Conservation (phyloP, 2,888 invertebrate species). For the Anagyrus pseudococci region DNA sequence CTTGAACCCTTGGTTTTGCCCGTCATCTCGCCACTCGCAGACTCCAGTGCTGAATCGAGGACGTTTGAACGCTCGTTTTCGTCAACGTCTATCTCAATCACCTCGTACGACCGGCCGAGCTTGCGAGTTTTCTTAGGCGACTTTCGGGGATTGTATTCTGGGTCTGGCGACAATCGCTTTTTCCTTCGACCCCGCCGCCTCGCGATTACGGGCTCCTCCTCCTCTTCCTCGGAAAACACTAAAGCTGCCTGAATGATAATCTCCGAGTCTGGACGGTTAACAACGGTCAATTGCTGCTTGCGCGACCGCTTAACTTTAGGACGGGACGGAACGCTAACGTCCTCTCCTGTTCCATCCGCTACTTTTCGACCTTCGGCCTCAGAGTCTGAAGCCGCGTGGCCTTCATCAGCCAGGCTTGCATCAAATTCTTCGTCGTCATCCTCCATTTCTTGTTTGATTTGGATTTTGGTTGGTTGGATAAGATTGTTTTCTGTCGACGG, state of each 20-base stretch:
- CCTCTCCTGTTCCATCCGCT: neutral
- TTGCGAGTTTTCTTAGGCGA: conserved; percentile 43
- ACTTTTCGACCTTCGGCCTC: no score
- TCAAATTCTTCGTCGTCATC: conserved; percentile 22
- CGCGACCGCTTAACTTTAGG: conserved; percentile 53
- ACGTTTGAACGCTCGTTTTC: conserved; percentile 39
- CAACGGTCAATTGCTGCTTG: conserved; percentile 57
- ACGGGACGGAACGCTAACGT: neutral
- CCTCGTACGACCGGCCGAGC: conserved; percentile 48
- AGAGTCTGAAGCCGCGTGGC: conserved; percentile 12
- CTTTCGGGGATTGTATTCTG: conserved; percentile 47
- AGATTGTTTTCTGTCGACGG: neutral
- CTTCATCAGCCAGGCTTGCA: conserved; percentile 19
- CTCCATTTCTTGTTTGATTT: conserved; percentile 22
- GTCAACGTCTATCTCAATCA: conserved; percentile 57
- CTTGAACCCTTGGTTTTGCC: conserved; percentile 54
- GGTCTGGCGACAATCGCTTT: conserved; percentile 45
- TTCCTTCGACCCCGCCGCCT: conserved; percentile 51
- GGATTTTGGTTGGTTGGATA: conserved; percentile 2
- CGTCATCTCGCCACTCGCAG: conserved; percentile 52
- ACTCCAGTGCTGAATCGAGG: conserved; percentile 54
- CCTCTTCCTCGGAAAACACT: conserved; percentile 46
- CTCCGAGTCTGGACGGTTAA: conserved; percentile 58
- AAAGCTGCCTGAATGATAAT: conserved; percentile 59
- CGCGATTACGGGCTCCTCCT: conserved; percentile 43